phyloP scores from a whole-genome alignment of 2,888 invertebrate species.

The Cremastinae sp. region DNA sequence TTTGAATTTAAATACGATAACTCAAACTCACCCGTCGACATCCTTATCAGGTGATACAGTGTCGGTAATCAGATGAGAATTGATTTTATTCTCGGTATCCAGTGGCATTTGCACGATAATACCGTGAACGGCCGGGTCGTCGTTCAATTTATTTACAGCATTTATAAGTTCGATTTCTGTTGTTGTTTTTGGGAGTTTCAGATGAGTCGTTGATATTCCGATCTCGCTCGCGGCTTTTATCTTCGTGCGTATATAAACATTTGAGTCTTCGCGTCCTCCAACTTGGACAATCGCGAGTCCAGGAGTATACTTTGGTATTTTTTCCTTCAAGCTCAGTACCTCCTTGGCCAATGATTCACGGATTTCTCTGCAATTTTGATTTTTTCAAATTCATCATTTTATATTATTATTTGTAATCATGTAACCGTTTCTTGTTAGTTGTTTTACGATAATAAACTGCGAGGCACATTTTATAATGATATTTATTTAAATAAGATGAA shows the following conservation, averaged over 20 bases:
- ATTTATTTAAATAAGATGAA: too few species aligned
- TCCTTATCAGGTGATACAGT: constrained; percentile 94
- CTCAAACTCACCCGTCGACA: constrained; percentile 91
- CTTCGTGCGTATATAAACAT: constrained; percentile 99
- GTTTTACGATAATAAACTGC: background rate
- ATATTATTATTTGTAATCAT: background rate
- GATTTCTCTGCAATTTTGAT: constrained; percentile 86
- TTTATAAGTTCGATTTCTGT: constrained; percentile 90
- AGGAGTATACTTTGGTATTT: constrained; percentile 85
- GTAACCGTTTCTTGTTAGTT: background rate
- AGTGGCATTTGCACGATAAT: constrained; percentile 98
- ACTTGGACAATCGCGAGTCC: constrained; percentile 97
- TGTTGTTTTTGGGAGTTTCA: constrained; percentile 89
- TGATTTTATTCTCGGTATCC: constrained; percentile 90
- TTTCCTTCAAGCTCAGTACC: constrained; percentile 83
- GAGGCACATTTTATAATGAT: too few species aligned
- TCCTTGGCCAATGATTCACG: constrained; percentile 86
- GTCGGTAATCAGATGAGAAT: constrained; percentile 93
- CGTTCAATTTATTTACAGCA: constrained; percentile 89
- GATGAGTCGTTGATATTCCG: constrained; percentile 91
- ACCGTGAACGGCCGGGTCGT: constrained; percentile 92
- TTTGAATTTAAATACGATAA: background rate
- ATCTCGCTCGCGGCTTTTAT: constrained; percentile 94
- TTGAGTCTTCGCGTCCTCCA: constrained; percentile 97
- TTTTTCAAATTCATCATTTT: too few species aligned